These are phyloP conservation scores for Egretta garzetta DNA, from an alignment of 2,113 vertebrate genomes.

Conservation along the genomic window DNA sequence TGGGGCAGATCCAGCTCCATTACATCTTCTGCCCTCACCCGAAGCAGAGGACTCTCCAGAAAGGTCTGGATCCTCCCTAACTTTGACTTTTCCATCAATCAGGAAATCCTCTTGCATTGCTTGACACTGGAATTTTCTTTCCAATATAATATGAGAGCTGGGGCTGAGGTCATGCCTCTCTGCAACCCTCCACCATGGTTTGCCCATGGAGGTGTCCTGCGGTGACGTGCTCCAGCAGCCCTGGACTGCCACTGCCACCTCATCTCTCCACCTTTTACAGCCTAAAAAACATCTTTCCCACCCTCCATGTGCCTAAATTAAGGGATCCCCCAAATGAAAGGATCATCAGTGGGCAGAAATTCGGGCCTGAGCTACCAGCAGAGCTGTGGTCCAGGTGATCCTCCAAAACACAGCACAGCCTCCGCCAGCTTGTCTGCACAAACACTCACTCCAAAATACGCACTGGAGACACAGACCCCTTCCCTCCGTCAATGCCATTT, in stretches of 20 bases:
- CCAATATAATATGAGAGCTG: neutral
- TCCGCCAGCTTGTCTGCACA: neutral
- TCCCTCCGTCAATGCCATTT: neutral
- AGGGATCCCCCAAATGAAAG: neutral
- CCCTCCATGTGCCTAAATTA: fast-evolving
- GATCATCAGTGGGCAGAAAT: neutral
- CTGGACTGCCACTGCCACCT: neutral
- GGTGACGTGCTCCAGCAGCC: neutral
- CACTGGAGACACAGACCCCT: neutral
- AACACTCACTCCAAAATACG: neutral
- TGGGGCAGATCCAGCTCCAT: neutral
- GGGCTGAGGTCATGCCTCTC: neutral
- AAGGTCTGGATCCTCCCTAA: neutral
- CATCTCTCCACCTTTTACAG: neutral
- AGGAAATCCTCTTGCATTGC: neutral
- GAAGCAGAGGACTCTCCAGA: neutral
- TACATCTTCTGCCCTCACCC: neutral
- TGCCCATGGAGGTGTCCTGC: neutral
- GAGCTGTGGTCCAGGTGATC: fast-evolving
- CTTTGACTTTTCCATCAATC: neutral
- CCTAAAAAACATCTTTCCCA: neutral
- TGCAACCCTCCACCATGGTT: fast-evolving
- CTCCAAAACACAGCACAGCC: neutral
- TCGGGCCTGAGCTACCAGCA: neutral
- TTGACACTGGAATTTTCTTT: neutral